phyloP scores from a whole-genome alignment of 53 echinoderm and acorn worm species.

The Antedon mediterranea region DNA sequence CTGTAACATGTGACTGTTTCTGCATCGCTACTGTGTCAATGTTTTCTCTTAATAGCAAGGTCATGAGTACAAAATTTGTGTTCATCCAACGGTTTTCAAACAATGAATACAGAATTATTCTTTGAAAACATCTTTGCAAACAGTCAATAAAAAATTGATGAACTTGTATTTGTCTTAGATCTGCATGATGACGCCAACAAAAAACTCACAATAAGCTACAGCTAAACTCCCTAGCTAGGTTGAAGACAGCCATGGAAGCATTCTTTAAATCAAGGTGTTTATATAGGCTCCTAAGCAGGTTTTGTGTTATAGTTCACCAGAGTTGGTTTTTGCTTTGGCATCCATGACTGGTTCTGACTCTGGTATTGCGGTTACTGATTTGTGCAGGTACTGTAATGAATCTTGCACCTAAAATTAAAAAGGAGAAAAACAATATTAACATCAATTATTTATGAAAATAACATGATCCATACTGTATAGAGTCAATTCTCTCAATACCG shows the following conservation, averaged over 20 bases:
- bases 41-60: no score
- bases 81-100: no score
- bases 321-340: not conserved
- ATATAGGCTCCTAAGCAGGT: not conserved
- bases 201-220: not conserved
- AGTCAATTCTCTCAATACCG: no score
- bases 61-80: no score
- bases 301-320: not conserved
- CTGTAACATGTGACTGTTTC: no score
- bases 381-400: not conserved
- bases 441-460: no score
- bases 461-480: no score
- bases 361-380: not conserved
- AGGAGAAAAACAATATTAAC: not conserved
- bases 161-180: no score
- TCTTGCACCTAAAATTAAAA: not conserved
- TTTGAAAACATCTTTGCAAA: no score
- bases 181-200: not conserved
- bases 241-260: not conserved
- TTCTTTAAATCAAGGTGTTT: not conserved
- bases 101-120: no score
- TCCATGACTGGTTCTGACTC: not conserved
- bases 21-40: no score
- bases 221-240: not conserved
- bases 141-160: no score